Conservation (phyloP, 2,888 invertebrate species). For the Lagria hirta region DNA sequence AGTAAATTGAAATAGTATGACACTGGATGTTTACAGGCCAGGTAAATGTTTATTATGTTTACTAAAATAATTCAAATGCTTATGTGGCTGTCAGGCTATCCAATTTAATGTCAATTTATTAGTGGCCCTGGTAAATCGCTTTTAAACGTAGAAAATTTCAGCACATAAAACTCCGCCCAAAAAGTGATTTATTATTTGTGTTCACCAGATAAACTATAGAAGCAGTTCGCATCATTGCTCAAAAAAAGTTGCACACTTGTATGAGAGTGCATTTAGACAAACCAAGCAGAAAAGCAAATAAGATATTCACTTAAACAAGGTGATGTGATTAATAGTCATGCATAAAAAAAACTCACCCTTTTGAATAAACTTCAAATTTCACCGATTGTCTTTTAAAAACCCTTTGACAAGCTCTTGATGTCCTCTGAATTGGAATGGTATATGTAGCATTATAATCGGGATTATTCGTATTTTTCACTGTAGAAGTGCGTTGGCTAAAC, state of each 20-base stretch:
- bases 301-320: neutral
- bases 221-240: conserved; percentile 16
- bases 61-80: no score
- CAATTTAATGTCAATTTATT: no score
- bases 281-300: conserved; percentile 8
- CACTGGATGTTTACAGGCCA: no score
- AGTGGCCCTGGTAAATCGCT: no score
- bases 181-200: no score
- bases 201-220: no score
- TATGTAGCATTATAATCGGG: conserved; percentile 86
- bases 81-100: no score
- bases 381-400: conserved; percentile 86
- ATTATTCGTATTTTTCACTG: conserved; percentile 82
- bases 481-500: conserved; percentile 72
- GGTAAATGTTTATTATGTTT: no score
- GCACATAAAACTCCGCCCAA: no score
- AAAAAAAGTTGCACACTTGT: conserved; percentile 18
- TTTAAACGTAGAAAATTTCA: no score
- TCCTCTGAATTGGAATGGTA: conserved; percentile 76
- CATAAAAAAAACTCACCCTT: conserved; percentile 70
- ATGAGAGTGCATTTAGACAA: conserved; percentile 11
- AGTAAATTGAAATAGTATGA: no score
- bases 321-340: conserved; percentile 1
- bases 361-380: conserved; percentile 89
- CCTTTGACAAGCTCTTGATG: conserved; percentile 76